Evolutionary conservation across 2,113 vertebrate genomes (phyloP), one percentile per base, ranked within the genome.

Genomic region (Tretioscincus oriximinensis): DNA sequence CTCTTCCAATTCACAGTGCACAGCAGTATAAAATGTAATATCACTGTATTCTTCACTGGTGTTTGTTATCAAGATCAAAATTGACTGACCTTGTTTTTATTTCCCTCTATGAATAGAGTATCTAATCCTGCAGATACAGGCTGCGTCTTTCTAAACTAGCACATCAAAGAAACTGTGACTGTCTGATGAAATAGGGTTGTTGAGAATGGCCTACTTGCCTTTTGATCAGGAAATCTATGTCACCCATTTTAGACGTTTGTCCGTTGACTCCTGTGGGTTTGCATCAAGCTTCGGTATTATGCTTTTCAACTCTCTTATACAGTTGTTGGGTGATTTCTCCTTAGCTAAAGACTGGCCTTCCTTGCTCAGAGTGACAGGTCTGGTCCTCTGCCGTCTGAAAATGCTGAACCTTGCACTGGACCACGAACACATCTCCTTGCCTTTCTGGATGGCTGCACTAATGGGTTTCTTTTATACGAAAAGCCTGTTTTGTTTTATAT

Each of bases 271-370:
- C 76, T 1, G 74, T 84, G 81, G 81, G 84, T 87, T 79, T 41
- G 3, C 54, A 7, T 77, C 80, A 0, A 82, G 79, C 79, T 67
- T 84, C 84, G 81, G 86, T 87, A 31, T 76, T 49, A 81, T 92
- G 49, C 74, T 70, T 5, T 83, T 85, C 70, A 81, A 72, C 79
- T 67, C 67, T 88, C 87, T 93, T 89, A 90, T 75, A 9, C 81
- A 89, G 77, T 87, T 92, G 73, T 92, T 90, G 90, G 77, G 85
- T 92, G 85, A 87, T 92, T 91, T 93, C 41, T 93, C 85, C 90
- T 81, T 92, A 92, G 88, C 91, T 86, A 90, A 88, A 89, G 91
- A 88, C 86, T 88, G 69, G 78, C 78, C 87, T 90, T 67, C 90
- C 88, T 84, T 88, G 80, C 80, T 89, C 87, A 91, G 2, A 91